phyloP scores from a whole-genome alignment of 2,888 invertebrate genomes.

The Helleia helle region DNA sequence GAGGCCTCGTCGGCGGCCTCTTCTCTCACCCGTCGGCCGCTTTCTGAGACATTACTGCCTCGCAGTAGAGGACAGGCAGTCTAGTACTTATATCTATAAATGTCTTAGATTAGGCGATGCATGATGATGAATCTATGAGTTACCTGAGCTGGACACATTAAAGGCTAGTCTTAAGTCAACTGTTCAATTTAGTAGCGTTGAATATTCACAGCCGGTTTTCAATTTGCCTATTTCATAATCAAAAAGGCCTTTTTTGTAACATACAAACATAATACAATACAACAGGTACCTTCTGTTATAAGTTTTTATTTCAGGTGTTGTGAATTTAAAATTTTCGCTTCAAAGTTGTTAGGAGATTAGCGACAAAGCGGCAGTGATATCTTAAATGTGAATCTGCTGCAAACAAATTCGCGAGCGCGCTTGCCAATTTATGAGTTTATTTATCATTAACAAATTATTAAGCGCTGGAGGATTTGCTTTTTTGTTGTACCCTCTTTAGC shows the following conservation, averaged over 20 bases:
- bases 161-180: too few relatives aligned
- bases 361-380: constrained; percentile 67
- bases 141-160: too few relatives aligned
- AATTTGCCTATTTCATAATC: too few relatives aligned
- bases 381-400: constrained; percentile 73
- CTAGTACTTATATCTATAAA: too few relatives aligned
- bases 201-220: too few relatives aligned
- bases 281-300: constrained; percentile 7
- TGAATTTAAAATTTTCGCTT: constrained; percentile 66
- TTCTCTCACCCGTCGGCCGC: too few relatives aligned
- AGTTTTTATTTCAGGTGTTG: constrained; percentile 55
- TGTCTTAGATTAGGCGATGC: too few relatives aligned
- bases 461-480: constrained; percentile 47
- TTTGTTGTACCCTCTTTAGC: constrained; percentile 26
- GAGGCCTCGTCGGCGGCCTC: too few relatives aligned
- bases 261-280: neutral
- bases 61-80: too few relatives aligned
- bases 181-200: too few relatives aligned
- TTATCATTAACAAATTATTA: constrained; percentile 76
- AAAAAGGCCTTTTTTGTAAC: neutral
- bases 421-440: constrained; percentile 71
- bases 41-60: too few relatives aligned
- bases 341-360: constrained; percentile 72
- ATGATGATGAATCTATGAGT: too few relatives aligned
- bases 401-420: constrained; percentile 69